phyloP scores from a whole-genome alignment of 2,113 vertebrate species.

The Serinus canaria region DNA sequence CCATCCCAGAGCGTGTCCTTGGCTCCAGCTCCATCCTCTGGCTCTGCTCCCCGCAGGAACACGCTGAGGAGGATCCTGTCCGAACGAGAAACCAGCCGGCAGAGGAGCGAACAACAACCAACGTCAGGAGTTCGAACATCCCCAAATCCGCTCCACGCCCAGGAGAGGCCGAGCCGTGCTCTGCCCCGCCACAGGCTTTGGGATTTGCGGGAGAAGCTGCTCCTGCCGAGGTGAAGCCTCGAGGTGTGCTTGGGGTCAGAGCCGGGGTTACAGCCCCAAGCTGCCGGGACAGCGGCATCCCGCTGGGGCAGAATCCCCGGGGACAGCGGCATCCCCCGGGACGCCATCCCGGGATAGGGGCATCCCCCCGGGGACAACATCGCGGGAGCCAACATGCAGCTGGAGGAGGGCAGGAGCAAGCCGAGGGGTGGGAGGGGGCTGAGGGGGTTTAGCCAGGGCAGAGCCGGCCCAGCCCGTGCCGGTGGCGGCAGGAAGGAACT shows the following conservation, averaged over 20 bases:
- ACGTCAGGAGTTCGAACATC: neutral
- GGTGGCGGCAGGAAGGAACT: neutral
- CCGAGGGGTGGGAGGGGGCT: neutral
- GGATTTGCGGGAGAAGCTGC: neutral
- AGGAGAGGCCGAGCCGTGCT: fast-evolving
- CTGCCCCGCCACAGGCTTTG: fast-evolving
- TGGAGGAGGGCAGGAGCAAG: neutral
- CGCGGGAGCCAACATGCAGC: neutral
- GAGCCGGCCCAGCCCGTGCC: neutral
- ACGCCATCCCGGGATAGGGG: neutral
- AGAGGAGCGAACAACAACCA: neutral
- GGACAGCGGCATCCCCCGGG: neutral
- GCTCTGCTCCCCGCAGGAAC: neutral
- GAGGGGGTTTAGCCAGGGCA: neutral
- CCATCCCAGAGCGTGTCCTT: neutral
- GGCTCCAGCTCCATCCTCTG: fast-evolving
- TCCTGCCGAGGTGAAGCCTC: neutral
- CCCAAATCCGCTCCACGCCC: fast-evolving
- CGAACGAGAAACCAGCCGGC: neutral
- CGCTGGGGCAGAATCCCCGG: no score
- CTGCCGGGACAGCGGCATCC: neutral
- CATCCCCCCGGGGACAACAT: no score
- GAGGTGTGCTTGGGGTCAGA: neutral
- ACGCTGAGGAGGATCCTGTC: neutral
- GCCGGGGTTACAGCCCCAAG: neutral